Evolutionary conservation across 2,797 vertebrate genomes (phyloP).

Genomic region (Microchirus variegatus): DNA sequence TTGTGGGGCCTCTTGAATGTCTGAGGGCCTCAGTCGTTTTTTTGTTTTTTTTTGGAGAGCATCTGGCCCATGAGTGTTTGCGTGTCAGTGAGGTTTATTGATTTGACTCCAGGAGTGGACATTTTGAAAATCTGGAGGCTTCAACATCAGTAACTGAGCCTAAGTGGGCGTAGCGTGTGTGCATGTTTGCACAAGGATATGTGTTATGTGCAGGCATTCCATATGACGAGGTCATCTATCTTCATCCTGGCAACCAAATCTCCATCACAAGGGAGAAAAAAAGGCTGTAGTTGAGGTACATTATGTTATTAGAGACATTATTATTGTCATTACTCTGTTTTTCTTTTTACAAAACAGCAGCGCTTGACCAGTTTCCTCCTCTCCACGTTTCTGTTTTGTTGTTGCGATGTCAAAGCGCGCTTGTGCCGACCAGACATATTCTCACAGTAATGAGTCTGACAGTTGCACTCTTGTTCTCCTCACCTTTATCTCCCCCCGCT

Average conservation of each 20-base stretch:
- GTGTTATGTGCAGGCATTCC: conserved; percentile 19
- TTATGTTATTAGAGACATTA: conserved; percentile 58
- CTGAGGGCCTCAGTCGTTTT: conserved; percentile 31
- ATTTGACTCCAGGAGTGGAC: conserved; percentile 36
- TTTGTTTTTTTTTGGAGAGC: conserved; percentile 17
- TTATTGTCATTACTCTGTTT: conserved; percentile 57
- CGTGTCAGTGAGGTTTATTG: conserved; percentile 37
- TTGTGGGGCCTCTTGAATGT: conserved; percentile 31
- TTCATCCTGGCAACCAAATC: conserved; percentile 29
- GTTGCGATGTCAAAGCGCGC: conserved; percentile 71
- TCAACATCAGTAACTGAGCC: conserved; percentile 16
- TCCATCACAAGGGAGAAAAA: conserved; percentile 11
- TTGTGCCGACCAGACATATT: conserved; percentile 89
- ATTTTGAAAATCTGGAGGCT: conserved; percentile 37
- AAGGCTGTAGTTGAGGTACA: conserved; percentile 35
- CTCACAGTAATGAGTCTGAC: conserved; percentile 60
- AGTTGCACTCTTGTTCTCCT: conserved; percentile 49
- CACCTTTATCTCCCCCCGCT: conserved; percentile 53
- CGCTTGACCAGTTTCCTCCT: conserved; percentile 74
- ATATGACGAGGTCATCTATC: conserved; percentile 45
- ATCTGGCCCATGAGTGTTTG: conserved; percentile 35
- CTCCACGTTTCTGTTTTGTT: conserved; percentile 36
- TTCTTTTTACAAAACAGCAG: conserved; percentile 13
- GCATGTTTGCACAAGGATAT: conserved; percentile 11
- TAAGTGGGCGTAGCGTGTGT: conserved; percentile 14